These are phyloP conservation scores for Heliconius cydno DNA, from an alignment of 2,888 invertebrate species.

Conservation along the genomic window DNA sequence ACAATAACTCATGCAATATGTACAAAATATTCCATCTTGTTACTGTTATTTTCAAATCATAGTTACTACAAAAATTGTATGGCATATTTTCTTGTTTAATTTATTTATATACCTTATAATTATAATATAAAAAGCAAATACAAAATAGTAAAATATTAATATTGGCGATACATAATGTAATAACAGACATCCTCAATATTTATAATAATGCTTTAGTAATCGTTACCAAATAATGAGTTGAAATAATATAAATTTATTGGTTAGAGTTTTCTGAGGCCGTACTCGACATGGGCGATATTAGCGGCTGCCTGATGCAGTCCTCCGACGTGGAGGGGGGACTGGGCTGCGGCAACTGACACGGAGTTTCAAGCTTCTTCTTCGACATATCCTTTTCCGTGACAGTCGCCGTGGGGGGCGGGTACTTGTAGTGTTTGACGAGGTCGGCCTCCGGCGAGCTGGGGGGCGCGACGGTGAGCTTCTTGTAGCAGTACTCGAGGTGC, in stretches of 20 bases:
- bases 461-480: background rate
- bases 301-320: constrained; percentile 41
- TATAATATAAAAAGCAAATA: background rate
- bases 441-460: constrained; percentile 23
- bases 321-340: constrained; percentile 35
- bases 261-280: constrained; percentile 41
- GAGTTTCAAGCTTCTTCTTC: background rate
- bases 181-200: background rate
- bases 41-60: constrained; percentile 1
- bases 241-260: background rate
- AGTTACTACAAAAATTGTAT: background rate
- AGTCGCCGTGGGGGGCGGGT: background rate
- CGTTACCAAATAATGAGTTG: background rate
- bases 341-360: constrained; percentile 3
- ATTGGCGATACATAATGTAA: background rate
- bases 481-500: constrained; percentile 1
- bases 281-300: constrained; percentile 43
- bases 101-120: background rate
- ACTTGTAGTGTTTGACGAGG: background rate
- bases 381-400: background rate
- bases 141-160: background rate
- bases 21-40: background rate
- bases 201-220: background rate
- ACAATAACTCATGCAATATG: constrained; percentile 4
- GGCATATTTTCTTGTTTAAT: background rate